phyloP scores from a whole-genome alignment of 2,888 invertebrate species.

The Rhynchonema sp. region DNA sequence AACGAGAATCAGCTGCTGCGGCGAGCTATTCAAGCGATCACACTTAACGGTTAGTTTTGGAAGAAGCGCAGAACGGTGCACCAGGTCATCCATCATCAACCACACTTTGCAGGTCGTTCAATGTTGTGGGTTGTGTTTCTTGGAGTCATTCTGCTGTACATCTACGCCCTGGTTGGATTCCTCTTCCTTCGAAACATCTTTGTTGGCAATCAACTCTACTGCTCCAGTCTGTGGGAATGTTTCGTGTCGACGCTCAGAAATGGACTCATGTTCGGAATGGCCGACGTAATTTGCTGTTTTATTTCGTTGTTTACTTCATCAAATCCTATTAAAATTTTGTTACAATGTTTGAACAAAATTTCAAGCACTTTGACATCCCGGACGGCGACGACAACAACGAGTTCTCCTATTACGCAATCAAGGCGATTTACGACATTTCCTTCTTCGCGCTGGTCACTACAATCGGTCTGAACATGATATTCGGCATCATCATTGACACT shows the following conservation, averaged over 20 bases:
- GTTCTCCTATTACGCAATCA: constrained; percentile 23
- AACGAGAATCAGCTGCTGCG: constrained; percentile 28
- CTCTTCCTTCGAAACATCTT: constrained; percentile 28
- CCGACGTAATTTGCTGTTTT: constrained; percentile 20
- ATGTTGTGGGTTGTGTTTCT: constrained; percentile 31
- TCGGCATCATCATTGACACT: constrained; percentile 33
- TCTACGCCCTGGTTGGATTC: constrained; percentile 31
- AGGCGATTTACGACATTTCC: constrained; percentile 29
- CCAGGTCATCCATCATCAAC: not conserved
- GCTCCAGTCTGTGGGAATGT: constrained; percentile 29
- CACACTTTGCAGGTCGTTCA: constrained; percentile 21
- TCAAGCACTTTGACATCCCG: constrained; percentile 11
- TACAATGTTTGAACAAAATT: constrained; percentile 1
- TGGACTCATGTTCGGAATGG: constrained; percentile 30
- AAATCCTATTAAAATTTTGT: not conserved
- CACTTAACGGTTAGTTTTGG: constrained; percentile 24
- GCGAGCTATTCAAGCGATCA: constrained; percentile 29
- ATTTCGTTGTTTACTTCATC: not conserved
- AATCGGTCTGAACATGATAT: constrained; percentile 33
- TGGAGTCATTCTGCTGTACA: constrained; percentile 30
- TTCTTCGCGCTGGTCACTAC: constrained; percentile 33
- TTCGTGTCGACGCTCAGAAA: constrained; percentile 31
- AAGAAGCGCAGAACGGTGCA: not conserved
- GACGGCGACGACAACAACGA: constrained; percentile 7
- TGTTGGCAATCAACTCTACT: constrained; percentile 26